Base-by-base conservation (phyloP, 1,140 invertebrate genomes). In the Reticulitermes speratus region DNA sequence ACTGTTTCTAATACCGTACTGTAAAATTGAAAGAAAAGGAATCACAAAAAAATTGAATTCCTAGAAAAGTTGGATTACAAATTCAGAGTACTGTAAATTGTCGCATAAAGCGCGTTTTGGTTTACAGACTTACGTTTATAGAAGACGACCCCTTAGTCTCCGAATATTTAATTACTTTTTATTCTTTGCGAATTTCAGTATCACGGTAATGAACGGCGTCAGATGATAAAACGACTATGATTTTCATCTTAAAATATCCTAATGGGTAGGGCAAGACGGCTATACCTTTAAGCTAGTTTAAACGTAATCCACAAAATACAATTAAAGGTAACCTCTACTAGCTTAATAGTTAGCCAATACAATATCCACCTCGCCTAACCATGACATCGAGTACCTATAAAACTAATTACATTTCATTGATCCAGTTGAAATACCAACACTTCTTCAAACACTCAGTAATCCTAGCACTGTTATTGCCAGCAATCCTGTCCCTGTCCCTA, bases 201-300 rank as follows among this genome's bases (percentile, higher is more conserved):
- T 30, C 25, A 30, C 65, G 5, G 25, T 30, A 30, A 75, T 75
- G 65, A 8, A 30, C 65, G n/a, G 25, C 25, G 65, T 75, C 14
- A 75, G 65, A 30, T 75, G n/a, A 75, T 75, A 75, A 75, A 75
- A 75, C 65, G 65, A 75, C 25, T 75, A 75, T 75, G 65, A 75
- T 75, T 75, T 75, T 75, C 65, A 75, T 75, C n/a, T 75, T 75
- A 75, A 75, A 75, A 75, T 75, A 75, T 75, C 65, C 65, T 75
- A 75, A 75, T 30, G 65, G 65, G 8, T 75, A 75, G 65, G 65
- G 65, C 65, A 75, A 75, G 65, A 75, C 7, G 65, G 65, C 65
- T 75, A 11, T 75, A 75, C n/a, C 5, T 75, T 75, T 75, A 75
- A 75, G 65, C 65, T 75, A 75, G 65, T 75, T 75, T 75, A 75